Evolutionary conservation across 2,888 invertebrate species (phyloP).

Genomic region (Notodonta ziczac): DNA sequence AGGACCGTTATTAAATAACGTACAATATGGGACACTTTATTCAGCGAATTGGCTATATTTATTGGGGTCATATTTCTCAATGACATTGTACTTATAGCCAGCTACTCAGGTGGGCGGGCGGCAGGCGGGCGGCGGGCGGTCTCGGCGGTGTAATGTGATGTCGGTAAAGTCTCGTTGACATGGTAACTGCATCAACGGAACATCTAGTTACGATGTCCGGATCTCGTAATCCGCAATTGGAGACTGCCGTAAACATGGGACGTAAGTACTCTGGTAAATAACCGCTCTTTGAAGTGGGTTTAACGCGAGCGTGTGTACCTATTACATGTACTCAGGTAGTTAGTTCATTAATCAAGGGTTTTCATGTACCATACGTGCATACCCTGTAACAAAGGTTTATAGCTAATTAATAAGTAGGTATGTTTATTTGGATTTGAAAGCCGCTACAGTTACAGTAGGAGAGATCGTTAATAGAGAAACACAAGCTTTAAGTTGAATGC

Average conservation of each 20-base stretch:
- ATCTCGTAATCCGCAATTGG: conserved; percentile 25
- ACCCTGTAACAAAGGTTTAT: too few relatives aligned
- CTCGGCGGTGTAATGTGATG: conserved; percentile 39
- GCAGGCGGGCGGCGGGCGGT: conserved; percentile 23
- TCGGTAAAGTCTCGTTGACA: conserved; percentile 39
- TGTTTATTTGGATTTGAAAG: too few relatives aligned
- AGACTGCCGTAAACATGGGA: conserved; percentile 23
- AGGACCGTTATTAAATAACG: neutral
- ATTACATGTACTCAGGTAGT: neutral
- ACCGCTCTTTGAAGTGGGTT: conserved; percentile 10
- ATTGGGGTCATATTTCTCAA: conserved; percentile 35
- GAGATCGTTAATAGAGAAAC: too few relatives aligned
- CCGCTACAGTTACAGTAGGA: too few relatives aligned
- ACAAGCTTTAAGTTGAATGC: neutral
- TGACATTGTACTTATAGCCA: conserved; percentile 30
- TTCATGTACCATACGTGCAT: too few relatives aligned
- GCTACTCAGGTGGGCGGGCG: conserved; percentile 20
- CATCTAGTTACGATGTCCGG: conserved; percentile 19
- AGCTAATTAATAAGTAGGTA: too few relatives aligned
- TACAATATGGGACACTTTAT: conserved; percentile 17
- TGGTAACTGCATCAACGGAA: conserved; percentile 43
- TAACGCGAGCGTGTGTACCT: neutral
- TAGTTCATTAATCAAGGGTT: neutral
- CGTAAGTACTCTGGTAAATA: conserved; percentile 16
- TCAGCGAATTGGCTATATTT: conserved; percentile 14